Evolutionary conservation across 1,140 invertebrate species (phyloP).

Genomic region (Chelonus insularis): DNA sequence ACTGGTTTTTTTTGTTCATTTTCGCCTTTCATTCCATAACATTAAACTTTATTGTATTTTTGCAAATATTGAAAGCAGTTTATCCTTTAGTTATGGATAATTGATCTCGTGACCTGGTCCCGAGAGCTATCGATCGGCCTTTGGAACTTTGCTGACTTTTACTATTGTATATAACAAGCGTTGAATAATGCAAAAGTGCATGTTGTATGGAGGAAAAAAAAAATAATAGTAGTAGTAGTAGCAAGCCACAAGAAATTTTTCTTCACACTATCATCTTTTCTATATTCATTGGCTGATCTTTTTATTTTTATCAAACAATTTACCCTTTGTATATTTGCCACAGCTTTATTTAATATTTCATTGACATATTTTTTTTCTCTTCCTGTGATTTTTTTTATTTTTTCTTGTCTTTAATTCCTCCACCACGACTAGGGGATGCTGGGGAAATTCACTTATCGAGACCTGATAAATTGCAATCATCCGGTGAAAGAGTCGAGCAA

Average conservation of each 20-base stretch:
- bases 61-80: background rate
- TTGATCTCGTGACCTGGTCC: slow-evolving; percentile 20
- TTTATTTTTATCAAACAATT: background rate
- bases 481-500: slow-evolving; percentile 53
- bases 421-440: slow-evolving; percentile 37
- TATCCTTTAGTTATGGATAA: background rate
- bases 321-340: background rate
- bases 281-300: background rate
- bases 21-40: no score
- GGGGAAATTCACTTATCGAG: slow-evolving; percentile 56
- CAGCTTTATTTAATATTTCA: background rate
- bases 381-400: background rate
- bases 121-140: slow-evolving; percentile 4
- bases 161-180: slow-evolving; percentile 12
- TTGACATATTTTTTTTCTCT: background rate
- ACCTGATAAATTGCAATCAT: slow-evolving; percentile 55
- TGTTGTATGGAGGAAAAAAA: background rate
- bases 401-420: slow-evolving; percentile 12
- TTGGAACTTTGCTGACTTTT: slow-evolving; percentile 23
- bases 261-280: background rate
- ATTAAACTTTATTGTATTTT: background rate
- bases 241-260: slow-evolving; percentile 7
- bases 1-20: no score
- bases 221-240: background rate
- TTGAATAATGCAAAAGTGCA: slow-evolving; percentile 5